Conservation (phyloP, 2,797 vertebrate species). For the Chaetodon trifasciatus region DNA sequence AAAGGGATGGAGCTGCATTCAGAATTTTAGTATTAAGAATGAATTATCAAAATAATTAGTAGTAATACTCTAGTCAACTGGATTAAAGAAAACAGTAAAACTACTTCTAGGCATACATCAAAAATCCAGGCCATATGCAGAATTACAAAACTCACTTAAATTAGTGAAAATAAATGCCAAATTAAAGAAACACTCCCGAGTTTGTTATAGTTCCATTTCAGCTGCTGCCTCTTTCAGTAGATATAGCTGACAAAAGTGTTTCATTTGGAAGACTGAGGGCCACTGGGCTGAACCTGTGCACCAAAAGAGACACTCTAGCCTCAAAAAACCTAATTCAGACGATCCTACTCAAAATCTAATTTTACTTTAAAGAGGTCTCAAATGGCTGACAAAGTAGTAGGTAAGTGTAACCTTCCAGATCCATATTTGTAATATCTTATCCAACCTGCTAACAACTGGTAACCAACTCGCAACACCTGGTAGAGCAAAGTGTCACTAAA, state of each 20-base stretch:
- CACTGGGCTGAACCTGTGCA: not conserved
- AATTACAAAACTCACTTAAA: conserved; percentile 12
- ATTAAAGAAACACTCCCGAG: not conserved
- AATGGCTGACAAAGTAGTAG: not conserved
- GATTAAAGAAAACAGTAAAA: conserved; percentile 19
- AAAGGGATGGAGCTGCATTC: not conserved
- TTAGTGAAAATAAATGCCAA: not conserved
- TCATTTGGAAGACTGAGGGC: not conserved
- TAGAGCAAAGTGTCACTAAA: not conserved
- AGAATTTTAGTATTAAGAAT: not conserved
- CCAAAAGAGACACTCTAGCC: not conserved
- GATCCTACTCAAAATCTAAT: not conserved
- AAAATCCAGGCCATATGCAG: not conserved
- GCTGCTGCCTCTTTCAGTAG: not conserved
- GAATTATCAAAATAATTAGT: not conserved
- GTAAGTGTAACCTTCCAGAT: not conserved
- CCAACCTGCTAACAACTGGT: not conserved
- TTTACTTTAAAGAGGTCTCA: not conserved
- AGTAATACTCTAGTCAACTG: not conserved
- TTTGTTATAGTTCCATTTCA: conserved; percentile 12
- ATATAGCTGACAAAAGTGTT: not conserved
- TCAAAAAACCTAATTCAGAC: not conserved
- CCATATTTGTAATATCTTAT: not conserved
- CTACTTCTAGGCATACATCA: not conserved
- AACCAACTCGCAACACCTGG: not conserved